Evolutionary conservation across 2,888 invertebrate genomes (phyloP).

Genomic region (Drosophila eohydei): DNA sequence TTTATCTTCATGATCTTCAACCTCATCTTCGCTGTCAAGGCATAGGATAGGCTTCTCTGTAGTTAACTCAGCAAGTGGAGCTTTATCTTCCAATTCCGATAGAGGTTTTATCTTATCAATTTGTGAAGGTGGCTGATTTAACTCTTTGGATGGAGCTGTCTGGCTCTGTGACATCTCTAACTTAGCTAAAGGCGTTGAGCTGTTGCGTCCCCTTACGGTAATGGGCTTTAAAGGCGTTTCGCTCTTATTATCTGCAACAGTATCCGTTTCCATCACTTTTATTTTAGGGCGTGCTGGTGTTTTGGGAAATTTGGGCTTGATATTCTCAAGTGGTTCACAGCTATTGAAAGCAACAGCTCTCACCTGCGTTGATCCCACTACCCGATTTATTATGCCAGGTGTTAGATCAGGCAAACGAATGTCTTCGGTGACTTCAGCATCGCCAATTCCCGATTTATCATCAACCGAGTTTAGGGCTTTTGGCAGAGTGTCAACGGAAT

Average conservation of each 20-base stretch:
- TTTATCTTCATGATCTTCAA: conserved; percentile 35
- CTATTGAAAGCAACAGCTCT: conserved; percentile 64
- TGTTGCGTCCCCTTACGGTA: conserved; percentile 43
- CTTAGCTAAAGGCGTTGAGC: conserved; percentile 61
- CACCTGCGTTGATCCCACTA: neutral
- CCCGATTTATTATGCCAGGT: conserved; percentile 12
- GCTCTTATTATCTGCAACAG: neutral
- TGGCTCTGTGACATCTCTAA: neutral
- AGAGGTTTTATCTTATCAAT: conserved; percentile 55
- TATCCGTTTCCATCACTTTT: neutral
- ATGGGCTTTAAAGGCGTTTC: conserved; percentile 34
- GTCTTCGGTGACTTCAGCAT: neutral
- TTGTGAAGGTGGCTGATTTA: conserved; percentile 36
- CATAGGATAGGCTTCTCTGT: neutral
- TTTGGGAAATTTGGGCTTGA: conserved; percentile 69
- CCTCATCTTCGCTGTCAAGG: conserved; percentile 36
- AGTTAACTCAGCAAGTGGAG: neutral
- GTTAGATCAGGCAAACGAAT: conserved; percentile 14
- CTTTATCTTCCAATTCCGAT: conserved; percentile 18
- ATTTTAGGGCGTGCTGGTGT: conserved; percentile 60
- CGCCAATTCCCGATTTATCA: neutral
- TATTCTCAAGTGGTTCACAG: conserved; percentile 30
- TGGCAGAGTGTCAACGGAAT: neutral
- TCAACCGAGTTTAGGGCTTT: neutral
- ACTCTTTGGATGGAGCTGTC: neutral